Evolutionary conservation across 2,888 invertebrate genomes (phyloP).

Genomic region (Eristalinus sepulchralis): DNA sequence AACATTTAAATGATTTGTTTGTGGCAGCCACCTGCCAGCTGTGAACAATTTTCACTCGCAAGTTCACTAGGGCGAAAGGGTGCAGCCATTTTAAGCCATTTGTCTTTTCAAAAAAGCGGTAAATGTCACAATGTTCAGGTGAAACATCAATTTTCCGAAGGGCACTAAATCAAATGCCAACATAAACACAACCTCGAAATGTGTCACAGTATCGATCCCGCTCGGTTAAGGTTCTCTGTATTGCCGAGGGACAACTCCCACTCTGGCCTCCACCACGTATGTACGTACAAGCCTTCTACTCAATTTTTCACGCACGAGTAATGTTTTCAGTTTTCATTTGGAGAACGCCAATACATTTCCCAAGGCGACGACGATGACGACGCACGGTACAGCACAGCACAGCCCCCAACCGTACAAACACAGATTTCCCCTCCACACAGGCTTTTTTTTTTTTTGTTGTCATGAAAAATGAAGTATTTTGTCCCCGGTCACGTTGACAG

Average conservation of each 20-base stretch:
- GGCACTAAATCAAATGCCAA: not conserved
- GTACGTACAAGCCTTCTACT: not conserved
- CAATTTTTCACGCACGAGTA: not conserved
- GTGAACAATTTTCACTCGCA: not conserved
- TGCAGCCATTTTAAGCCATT: not conserved
- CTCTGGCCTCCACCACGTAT: not conserved
- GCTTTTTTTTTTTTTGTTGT: constrained; percentile 24
- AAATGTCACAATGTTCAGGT: not conserved
- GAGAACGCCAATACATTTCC: constrained; percentile 21
- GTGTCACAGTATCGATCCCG: not conserved
- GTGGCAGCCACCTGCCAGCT: not conserved
- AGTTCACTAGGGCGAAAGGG: not conserved
- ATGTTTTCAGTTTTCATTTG: not conserved
- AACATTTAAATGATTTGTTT: too few relatives aligned
- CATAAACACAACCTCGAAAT: not conserved
- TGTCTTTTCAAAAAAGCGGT: not conserved
- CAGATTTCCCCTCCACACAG: not conserved
- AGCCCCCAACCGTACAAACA: not conserved
- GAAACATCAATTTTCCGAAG: not conserved
- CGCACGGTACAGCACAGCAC: not conserved
- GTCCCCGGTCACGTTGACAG: constrained; percentile 56
- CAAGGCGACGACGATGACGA: constrained; percentile 15
- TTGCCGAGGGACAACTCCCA: not conserved
- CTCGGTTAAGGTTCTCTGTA: not conserved
- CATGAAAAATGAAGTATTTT: constrained; percentile 41